Evolutionary conservation across 2,797 vertebrate species (phyloP).

Genomic region (Melanotaenia nigrans): DNA sequence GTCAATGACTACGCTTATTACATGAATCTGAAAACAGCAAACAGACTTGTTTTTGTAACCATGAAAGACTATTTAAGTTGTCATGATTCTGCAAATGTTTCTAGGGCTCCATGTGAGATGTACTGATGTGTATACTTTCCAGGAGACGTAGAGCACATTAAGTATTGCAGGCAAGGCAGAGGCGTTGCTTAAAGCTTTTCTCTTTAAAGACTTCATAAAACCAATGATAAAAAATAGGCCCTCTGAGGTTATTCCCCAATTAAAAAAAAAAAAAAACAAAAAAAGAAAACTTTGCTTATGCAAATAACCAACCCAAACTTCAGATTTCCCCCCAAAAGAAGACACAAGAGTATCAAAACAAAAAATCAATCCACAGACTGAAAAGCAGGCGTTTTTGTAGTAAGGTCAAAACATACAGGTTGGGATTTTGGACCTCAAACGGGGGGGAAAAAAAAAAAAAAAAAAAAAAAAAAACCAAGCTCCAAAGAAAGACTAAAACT

Average conservation of each 20-base stretch:
- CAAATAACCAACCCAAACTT: slow-evolving; percentile 86
- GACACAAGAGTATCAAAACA: slow-evolving; percentile 63
- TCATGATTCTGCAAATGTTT: slow-evolving; percentile 67
- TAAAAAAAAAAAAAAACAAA: slow-evolving; percentile 48
- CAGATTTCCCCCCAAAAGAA: slow-evolving; percentile 53
- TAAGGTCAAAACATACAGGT: slow-evolving; percentile 88
- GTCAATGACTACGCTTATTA: slow-evolving; percentile 62
- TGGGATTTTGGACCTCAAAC: slow-evolving; percentile 86
- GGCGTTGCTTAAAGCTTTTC: slow-evolving; percentile 99
- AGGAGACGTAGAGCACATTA: slow-evolving; percentile 87
- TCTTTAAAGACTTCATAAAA: slow-evolving; percentile 98
- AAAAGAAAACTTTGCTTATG: slow-evolving; percentile 79
- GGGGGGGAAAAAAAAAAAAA: slow-evolving; percentile 53
- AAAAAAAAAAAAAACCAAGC: slow-evolving; percentile 79
- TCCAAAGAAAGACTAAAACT: too few species aligned
- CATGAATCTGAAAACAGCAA: slow-evolving; percentile 59
- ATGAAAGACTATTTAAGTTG: slow-evolving; percentile 42
- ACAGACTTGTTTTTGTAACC: slow-evolving; percentile 52
- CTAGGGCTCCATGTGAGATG: slow-evolving; percentile 73
- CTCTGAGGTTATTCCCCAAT: slow-evolving; percentile 91
- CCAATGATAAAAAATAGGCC: slow-evolving; percentile 91
- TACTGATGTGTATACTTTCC: slow-evolving; percentile 68
- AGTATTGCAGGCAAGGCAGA: slow-evolving; percentile 99
- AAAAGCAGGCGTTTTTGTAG: slow-evolving; percentile 82
- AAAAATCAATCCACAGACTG: slow-evolving; percentile 86